Evolutionary conservation across 2,888 invertebrate genomes (phyloP), one percentile per base, ranked within the genome.

Genomic region (Polymixis lichenea): DNA sequence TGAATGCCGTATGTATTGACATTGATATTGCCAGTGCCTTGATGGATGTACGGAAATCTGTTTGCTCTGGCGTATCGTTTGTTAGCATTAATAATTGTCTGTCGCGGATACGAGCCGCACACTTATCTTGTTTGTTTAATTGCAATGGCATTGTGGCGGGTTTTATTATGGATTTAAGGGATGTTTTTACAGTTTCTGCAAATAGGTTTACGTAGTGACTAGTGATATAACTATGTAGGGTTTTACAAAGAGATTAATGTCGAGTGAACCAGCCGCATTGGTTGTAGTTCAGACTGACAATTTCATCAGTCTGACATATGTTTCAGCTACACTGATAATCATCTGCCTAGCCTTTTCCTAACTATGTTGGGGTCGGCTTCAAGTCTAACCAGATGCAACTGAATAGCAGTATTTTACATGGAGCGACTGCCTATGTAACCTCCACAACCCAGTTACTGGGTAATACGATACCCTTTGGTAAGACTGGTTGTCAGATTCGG

Each of bases 31-130:
- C 80, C 64, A 32, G 62, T 71, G 77, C 82, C 75, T 79, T 86
- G 87, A 89, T 86, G 82, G 80, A 89, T 88, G 74, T 78, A 80
- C 80, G 71, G 79, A 77, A 80, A 86, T 86, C 82, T 89, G 80
- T 89, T 89, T 85, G 82, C 77, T 32, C 60, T 77, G 61, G 67
- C 78, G 68, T 85, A 83, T 78, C 80, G 86, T 87, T 83, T 89
- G 85, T 87, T 83, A 75, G 84, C 80, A 81, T 83, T 80, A 86
- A 86, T 86, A 87, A 88, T 89, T 88, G 84, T 87, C 88, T 82
- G 81, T 87, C 83, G 78, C 68, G 70, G 77, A 88, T 85, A 83
- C 80, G 80, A 85, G 79, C 43, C 28, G 67, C 76, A 78, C 82
- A 88, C 88, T 86, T 86, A 83, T 85, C 79, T 81, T 83, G 82